A percentile compares a stretch with the other conserved stretches of the same genome.
Evolutionary conservation across 2,113 vertebrate species (phyloP).

Genomic region (Climacteris rufus): DNA sequence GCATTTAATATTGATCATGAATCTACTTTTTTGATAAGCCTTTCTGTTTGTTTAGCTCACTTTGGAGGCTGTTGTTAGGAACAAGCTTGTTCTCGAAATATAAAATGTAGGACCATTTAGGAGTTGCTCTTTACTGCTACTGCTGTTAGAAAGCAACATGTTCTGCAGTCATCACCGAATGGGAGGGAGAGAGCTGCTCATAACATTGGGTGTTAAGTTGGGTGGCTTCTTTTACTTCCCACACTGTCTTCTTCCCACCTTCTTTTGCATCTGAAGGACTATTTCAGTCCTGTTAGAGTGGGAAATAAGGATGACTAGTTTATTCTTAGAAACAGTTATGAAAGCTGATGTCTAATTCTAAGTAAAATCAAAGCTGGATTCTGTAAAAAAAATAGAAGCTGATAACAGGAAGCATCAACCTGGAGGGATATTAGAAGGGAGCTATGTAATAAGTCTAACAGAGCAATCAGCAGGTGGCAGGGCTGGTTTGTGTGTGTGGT

Average conservation of each 20-base stretch:
- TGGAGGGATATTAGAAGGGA: neutral
- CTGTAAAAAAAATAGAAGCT: neutral
- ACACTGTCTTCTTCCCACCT: neutral
- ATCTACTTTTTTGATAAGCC: neutral
- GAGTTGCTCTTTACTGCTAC: neutral
- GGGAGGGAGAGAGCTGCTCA: neutral
- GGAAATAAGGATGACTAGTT: neutral
- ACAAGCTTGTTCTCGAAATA: neutral
- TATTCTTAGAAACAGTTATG: neutral
- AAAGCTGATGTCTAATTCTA: neutral
- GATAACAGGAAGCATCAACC: neutral
- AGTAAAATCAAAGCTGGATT: neutral
- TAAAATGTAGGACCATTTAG: neutral
- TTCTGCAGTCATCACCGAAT: neutral
- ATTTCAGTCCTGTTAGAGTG: neutral
- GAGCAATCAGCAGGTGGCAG: constrained; percentile 59
- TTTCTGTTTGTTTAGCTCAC: neutral
- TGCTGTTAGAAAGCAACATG: neutral
- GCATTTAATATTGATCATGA: neutral
- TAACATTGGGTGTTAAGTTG: neutral
- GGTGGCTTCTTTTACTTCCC: neutral
- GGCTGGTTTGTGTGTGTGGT: neutral
- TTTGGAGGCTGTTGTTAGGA: neutral
- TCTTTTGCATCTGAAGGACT: neutral
- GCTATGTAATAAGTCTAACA: neutral